Conservation (phyloP, 2,113 vertebrate genomes). For the Salminus brasiliensis region DNA sequence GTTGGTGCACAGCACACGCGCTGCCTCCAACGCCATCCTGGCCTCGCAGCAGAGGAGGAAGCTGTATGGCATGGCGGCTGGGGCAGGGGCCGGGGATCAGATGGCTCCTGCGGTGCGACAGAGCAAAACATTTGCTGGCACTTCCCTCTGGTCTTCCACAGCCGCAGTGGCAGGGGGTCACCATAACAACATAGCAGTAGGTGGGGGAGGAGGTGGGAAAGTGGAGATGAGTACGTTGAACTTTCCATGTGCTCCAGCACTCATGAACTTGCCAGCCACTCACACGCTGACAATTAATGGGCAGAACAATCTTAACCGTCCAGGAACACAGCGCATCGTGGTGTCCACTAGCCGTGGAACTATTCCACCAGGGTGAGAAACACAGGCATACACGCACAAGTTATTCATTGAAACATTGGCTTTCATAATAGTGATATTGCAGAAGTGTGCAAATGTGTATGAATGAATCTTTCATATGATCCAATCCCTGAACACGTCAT, state of each 20-base stretch:
- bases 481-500: too few species aligned
- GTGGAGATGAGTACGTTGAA: slow-evolving; percentile 70
- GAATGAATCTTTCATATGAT: too few species aligned
- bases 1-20: slow-evolving; percentile 92
- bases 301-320: slow-evolving; percentile 95
- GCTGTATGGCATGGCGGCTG: slow-evolving; percentile 67
- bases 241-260: slow-evolving; percentile 71
- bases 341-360: slow-evolving; percentile 79
- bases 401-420: slow-evolving; percentile 12
- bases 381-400: slow-evolving; percentile 37
- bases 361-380: slow-evolving; percentile 85
- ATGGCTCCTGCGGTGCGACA: slow-evolving; percentile 77
- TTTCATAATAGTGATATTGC: background rate
- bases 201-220: slow-evolving; percentile 74
- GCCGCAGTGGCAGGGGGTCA: slow-evolving; percentile 49
- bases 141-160: slow-evolving; percentile 80
- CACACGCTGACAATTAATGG: slow-evolving; percentile 79
- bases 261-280: slow-evolving; percentile 65
- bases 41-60: slow-evolving; percentile 88
- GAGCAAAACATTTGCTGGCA: slow-evolving; percentile 88
- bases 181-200: slow-evolving; percentile 69
- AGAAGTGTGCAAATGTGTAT: too few species aligned
- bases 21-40: slow-evolving; percentile 94
- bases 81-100: slow-evolving; percentile 60
- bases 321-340: slow-evolving; percentile 83